These are phyloP conservation scores for Cherax quadricarinatus DNA, from an alignment of 1,140 invertebrate species.

Conservation along the genomic window DNA sequence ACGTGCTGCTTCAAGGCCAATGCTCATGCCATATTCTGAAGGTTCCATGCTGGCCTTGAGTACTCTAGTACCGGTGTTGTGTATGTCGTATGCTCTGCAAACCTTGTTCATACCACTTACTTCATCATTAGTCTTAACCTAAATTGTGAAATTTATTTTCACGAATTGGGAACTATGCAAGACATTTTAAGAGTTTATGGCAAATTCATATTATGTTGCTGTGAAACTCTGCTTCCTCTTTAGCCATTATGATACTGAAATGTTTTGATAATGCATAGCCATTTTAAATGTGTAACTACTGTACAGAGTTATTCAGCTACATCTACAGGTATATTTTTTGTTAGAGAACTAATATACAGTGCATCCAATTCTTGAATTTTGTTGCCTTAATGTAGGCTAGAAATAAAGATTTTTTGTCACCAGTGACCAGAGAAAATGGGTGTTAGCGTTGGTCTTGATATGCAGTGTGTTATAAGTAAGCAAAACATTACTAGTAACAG, in stretches of 20 bases:
- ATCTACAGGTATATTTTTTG: slow-evolving; percentile 59
- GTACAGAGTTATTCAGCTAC: slow-evolving; percentile 44
- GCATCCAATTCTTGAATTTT: slow-evolving; percentile 50
- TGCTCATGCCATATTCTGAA: not conserved
- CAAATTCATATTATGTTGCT: slow-evolving; percentile 19
- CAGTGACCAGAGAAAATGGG: not conserved
- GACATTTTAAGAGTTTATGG: not conserved
- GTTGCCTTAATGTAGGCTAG: slow-evolving; percentile 16
- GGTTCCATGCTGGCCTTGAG: too few species aligned
- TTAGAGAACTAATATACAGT: slow-evolving; percentile 34
- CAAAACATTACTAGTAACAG: not conserved
- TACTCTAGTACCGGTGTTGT: too few species aligned
- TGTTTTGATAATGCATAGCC: slow-evolving; percentile 3
- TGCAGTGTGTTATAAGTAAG: not conserved
- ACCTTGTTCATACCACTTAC: not conserved
- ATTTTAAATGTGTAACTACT: slow-evolving; percentile 45
- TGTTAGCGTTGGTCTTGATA: slow-evolving; percentile 44
- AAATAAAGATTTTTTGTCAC: not conserved
- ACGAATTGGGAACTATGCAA: not conserved
- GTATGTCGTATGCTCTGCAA: too few species aligned
- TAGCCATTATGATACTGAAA: slow-evolving; percentile 32
- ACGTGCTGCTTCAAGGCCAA: slow-evolving; percentile 59
- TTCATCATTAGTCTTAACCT: not conserved
- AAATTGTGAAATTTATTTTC: slow-evolving; percentile 1
- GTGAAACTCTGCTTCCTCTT: slow-evolving; percentile 33